A percentile compares a stretch with the other conserved stretches of the same genome.
These are phyloP conservation scores for Fulica atra DNA, from an alignment of 2,113 vertebrate genomes.

Conservation along the genomic window DNA sequence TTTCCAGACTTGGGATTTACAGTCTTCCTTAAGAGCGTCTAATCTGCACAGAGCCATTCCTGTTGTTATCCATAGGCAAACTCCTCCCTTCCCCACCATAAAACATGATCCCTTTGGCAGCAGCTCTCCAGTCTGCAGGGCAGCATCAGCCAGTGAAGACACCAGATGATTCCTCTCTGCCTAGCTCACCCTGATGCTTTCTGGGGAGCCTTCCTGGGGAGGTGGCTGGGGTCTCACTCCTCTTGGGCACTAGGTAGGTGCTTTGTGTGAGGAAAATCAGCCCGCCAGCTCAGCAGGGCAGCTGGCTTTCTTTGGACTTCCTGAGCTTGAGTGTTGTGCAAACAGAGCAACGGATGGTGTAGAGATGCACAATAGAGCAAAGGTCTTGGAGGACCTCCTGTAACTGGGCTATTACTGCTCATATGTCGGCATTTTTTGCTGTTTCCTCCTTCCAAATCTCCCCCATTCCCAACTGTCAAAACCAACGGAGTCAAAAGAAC, in stretches of 20 bases:
- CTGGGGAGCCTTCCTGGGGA: neutral
- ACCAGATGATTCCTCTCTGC: neutral
- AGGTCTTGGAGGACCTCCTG: neutral
- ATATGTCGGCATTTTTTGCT: neutral
- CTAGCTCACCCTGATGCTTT: accelerated
- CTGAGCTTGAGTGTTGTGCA: neutral
- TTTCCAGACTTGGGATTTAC: slow-evolving; percentile 60
- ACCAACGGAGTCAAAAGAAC: neutral
- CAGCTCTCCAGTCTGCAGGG: neutral
- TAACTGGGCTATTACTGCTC: neutral
- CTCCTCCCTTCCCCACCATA: slow-evolving; percentile 52
- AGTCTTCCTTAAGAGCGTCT: slow-evolving; percentile 45
- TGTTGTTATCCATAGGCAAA: slow-evolving; percentile 40
- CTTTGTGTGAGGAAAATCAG: neutral
- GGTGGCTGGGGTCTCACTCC: neutral
- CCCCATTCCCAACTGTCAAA: neutral
- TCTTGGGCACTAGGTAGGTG: neutral
- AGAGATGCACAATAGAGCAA: neutral
- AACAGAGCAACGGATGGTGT: neutral
- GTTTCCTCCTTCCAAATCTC: neutral
- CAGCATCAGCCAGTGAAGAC: neutral
- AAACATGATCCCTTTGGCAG: neutral
- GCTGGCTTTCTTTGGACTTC: neutral
- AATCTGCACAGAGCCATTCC: slow-evolving; percentile 7
- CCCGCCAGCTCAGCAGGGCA: neutral